Evolutionary conservation across 2,113 vertebrate species (phyloP), one percentile per base, ranked within the genome.

Genomic region (Scolopax mira): DNA sequence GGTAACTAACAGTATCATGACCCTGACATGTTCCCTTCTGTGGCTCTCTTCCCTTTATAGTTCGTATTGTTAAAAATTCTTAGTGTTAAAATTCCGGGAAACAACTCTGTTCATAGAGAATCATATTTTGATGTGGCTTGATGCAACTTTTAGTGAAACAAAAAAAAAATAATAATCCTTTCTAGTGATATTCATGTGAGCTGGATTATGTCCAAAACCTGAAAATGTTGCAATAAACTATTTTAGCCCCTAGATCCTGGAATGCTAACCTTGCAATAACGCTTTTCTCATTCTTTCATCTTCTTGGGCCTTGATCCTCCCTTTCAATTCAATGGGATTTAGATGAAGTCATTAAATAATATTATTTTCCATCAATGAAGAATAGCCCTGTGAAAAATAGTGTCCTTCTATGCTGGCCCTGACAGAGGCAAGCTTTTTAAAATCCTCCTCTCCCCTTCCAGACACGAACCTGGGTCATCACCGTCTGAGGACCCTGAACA

Each of bases 391-490:
- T 70, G 79, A 97, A 95, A 94, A 97, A 97, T 95, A 42, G 74
- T 67, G 70, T 97, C 89, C 80, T 98, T 97, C 96, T 85, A 58
- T 80, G 78, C 61, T 85, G 37, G 96, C 81, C 96, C 87, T 90
- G 94, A 94, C 84, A 95, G 90, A 57, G 91, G 71, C 89, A 98
- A 97, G 96, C n/a, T 95, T 97, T 93, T 97, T 81, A 88, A 93
- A 88, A 93, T 96, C 58, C 92, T 96, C 84, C 67, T 83, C 69
- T 80, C 78, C 85, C 65, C 25, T 88, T 14, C 37, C 61, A 85
- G 88, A 86, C 96, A 94, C 90, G 93, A 98, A 97, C 96, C 94
- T 95, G 95, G 82, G 96, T 96, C 90, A 98, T 97, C 96, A 97
- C 81, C 93, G 58, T 94, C 77, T 92, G 93, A 94, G 93, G 70